Evolutionary conservation across 2,113 vertebrate genomes (phyloP), one percentile per base, ranked within the genome.

Genomic region (Anguilla rostrata): DNA sequence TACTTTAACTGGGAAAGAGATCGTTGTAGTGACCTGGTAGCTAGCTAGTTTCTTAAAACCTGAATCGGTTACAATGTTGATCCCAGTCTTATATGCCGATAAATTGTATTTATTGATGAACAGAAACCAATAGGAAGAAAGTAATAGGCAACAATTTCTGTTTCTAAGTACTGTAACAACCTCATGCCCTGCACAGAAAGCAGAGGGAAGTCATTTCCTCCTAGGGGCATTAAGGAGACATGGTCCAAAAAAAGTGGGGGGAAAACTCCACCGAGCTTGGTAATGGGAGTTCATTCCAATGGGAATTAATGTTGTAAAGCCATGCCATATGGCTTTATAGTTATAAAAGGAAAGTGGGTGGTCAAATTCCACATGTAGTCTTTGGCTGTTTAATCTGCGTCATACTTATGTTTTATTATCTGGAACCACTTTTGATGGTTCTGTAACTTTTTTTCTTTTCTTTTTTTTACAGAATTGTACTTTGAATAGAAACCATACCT

Each of bases 271-370:
- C 26, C 4, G 29, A 7, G 39, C n/a, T 34, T 78, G 22, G 22
- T 39, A 14, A 39, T 80, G 40, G 39, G 39, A 80, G 39, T 7
- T 80, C 40, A 41, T 80, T 41, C 40, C 40, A 80, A 12, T 8
- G 20, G 14, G 78, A 80, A 80, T 80, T 80, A 80, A 80, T 39
- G 39, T 79, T 16, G 39, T 80, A 80, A 20, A 41, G 20, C 39
- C 78, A 80, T 80, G 78, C 78, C 78, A 80, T 39, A 80, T 80
- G 78, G 39, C 78, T 80, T 41, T 18, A 80, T 39, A 80, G 39
- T 16, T 80, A 22, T 80, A 41, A 66, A 84, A 12, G 83, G 81
- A 22, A 57, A 81, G 78, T 20, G 53, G 85, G 34, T 41, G 53
- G 79, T 82, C 12, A 71, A 14, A 53, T 82, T 82, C 81, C 81